Percentiles rank a stretch among this genome's conserved stretches.
These are phyloP conservation scores for Trichonephila clavata DNA, from an alignment of 1,140 invertebrate genomes.

Conservation along the genomic window DNA sequence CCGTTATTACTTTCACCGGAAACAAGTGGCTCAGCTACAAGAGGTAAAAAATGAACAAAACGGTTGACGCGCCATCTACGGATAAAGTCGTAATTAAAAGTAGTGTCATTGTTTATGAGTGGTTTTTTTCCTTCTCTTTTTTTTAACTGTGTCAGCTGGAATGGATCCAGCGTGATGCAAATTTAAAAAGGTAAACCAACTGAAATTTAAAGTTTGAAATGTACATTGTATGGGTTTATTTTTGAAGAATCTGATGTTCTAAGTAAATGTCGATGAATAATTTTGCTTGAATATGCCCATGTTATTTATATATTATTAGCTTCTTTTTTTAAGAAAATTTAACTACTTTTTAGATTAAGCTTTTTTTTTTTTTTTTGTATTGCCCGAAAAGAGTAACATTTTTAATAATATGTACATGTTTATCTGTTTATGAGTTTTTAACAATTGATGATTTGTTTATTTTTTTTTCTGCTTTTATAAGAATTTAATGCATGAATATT, in stretches of 20 bases:
- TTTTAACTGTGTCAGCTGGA: background rate
- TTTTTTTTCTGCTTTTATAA: too few species aligned
- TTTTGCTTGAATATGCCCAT: too few species aligned
- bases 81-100: slow-evolving; percentile 33
- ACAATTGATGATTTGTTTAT: too few species aligned
- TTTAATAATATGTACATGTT: too few species aligned
- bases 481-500: too few species aligned
- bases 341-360: too few species aligned
- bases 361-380: too few species aligned
- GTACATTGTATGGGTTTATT: background rate
- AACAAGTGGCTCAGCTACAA: background rate
- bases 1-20: slow-evolving; percentile 24
- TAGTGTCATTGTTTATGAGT: slow-evolving; percentile 4
- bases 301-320: too few species aligned
- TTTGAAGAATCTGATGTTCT: background rate
- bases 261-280: too few species aligned
- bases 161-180: background rate
- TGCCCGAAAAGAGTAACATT: too few species aligned
- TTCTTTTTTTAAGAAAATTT: too few species aligned
- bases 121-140: background rate
- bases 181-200: background rate
- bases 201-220: background rate
- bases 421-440: too few species aligned
- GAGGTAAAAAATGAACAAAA: background rate
- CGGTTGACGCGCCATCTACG: background rate